Conservation (phyloP, 2,888 invertebrate genomes). For the Netelia fuscicornis region DNA sequence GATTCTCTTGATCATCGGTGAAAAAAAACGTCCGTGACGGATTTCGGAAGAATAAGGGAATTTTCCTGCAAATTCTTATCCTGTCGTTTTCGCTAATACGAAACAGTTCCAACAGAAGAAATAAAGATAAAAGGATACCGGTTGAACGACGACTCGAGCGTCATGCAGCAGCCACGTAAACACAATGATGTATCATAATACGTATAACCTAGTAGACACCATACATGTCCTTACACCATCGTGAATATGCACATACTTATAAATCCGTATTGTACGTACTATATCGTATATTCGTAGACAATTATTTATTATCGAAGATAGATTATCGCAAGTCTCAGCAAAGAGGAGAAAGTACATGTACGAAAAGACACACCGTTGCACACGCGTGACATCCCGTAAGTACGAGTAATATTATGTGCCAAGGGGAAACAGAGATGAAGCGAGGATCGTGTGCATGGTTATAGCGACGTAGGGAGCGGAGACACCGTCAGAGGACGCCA, state of each 20-base stretch:
- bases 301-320: constrained; percentile 68
- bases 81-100: background rate
- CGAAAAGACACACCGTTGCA: constrained; percentile 38
- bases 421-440: background rate
- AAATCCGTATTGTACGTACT: constrained; percentile 16
- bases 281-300: constrained; percentile 48
- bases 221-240: background rate
- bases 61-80: background rate
- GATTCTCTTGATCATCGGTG: background rate
- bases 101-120: background rate
- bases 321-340: constrained; percentile 54
- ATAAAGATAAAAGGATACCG: constrained; percentile 21
- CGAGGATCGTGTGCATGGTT: constrained; percentile 8
- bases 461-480: constrained; percentile 17
- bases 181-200: constrained; percentile 46
- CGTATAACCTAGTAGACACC: background rate
- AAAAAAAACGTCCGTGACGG: background rate
- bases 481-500: constrained; percentile 46
- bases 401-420: background rate
- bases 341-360: constrained; percentile 8
- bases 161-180: constrained; percentile 28
- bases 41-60: background rate
- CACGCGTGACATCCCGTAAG: background rate
- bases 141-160: constrained; percentile 4
- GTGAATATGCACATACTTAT: background rate